These are phyloP conservation scores for Dromaius novaehollandiae DNA, from an alignment of 2,113 vertebrate species.

Conservation along the genomic window DNA sequence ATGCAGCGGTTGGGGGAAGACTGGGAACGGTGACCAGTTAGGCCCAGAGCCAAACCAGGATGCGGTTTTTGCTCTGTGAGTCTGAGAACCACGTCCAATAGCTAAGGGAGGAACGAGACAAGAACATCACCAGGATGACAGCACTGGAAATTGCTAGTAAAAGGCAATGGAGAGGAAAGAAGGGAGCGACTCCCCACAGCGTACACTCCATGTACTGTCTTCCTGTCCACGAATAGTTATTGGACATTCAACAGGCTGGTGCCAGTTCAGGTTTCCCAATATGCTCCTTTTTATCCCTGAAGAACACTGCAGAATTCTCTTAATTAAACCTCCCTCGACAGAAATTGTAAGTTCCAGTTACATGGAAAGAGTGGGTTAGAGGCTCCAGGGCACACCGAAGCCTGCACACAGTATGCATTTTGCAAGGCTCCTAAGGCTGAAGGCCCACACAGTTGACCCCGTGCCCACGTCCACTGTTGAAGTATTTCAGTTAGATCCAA, in stretches of 20 bases:
- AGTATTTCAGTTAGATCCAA: neutral
- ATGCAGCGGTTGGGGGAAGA: neutral
- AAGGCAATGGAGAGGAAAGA: neutral
- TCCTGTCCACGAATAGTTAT: neutral
- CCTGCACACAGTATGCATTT: neutral
- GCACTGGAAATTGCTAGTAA: neutral
- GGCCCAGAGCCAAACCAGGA: constrained; percentile 10
- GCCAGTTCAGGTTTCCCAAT: neutral
- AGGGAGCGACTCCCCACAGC: neutral
- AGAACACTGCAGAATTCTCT: neutral
- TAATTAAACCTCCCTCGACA: neutral
- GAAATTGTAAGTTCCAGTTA: neutral
- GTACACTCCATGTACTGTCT: neutral
- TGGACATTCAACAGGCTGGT: neutral
- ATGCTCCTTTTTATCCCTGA: neutral
- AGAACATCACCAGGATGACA: neutral
- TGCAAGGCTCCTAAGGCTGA: neutral
- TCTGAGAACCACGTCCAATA: neutral
- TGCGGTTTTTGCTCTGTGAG: neutral
- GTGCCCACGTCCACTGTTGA: fast-evolving
- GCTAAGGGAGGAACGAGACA: neutral
- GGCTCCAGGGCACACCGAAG: neutral
- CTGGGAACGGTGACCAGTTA: neutral
- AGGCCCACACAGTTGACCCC: neutral
- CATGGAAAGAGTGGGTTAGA: neutral